These are phyloP conservation scores for Teleogryllus oceanicus DNA, from an alignment of 2,888 invertebrate species.

Conservation along the genomic window DNA sequence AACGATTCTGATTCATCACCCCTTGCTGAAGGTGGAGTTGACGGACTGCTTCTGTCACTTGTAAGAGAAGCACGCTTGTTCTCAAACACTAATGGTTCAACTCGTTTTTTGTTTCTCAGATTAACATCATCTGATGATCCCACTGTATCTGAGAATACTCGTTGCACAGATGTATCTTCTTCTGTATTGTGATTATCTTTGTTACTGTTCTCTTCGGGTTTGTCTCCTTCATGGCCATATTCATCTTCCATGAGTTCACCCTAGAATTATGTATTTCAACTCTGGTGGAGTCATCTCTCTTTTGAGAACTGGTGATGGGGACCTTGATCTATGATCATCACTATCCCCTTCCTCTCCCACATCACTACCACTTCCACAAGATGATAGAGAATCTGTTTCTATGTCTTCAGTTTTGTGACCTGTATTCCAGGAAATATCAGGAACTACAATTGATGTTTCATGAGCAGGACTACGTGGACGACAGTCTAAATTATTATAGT, in stretches of 20 bases:
- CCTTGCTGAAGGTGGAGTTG: constrained; percentile 51
- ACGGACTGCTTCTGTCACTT: constrained; percentile 53
- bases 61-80: constrained; percentile 37
- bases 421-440: constrained; percentile 55
- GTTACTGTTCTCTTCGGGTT: constrained; percentile 11
- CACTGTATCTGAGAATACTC: background rate
- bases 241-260: constrained; percentile 58
- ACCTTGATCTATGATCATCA: constrained; percentile 31
- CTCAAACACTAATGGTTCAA: constrained; percentile 25
- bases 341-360: constrained; percentile 37
- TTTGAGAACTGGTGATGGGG: constrained; percentile 30
- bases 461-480: constrained; percentile 60
- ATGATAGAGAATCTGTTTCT: constrained; percentile 41
- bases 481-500: constrained; percentile 49
- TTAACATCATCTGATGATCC: background rate
- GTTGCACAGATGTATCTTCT: background rate
- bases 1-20: constrained; percentile 60
- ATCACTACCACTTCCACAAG: constrained; percentile 35
- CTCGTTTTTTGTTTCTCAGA: background rate
- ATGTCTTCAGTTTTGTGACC: constrained; percentile 44
- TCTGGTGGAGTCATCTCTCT: constrained; percentile 56
- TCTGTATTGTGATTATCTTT: constrained; percentile 21
- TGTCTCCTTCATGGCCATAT: constrained; percentile 36
- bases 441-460: constrained; percentile 63
- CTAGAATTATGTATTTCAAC: constrained; percentile 70